A percentile compares a stretch with the other conserved stretches of the same genome.
Evolutionary conservation across 2,888 invertebrate species (phyloP).

Genomic region (Protodeltote pygarga): DNA sequence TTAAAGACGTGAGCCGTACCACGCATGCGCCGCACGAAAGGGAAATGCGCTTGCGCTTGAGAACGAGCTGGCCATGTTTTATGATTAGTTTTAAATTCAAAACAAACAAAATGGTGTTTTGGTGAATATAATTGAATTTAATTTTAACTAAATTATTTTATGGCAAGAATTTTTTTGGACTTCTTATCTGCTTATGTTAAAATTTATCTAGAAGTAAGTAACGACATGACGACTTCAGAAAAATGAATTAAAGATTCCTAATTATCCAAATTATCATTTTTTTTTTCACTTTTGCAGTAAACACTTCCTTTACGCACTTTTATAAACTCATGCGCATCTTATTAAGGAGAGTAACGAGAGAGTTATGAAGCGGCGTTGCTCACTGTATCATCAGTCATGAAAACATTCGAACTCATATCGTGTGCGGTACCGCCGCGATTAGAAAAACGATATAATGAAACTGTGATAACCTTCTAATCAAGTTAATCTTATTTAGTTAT

Average conservation of each 20-base stretch:
- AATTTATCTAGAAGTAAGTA: too few species aligned
- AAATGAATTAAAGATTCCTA: too few species aligned
- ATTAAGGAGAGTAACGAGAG: conserved; percentile 42
- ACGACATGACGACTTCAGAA: too few species aligned
- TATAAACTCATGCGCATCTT: conserved; percentile 3
- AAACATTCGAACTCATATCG: background rate
- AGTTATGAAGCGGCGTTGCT: conserved; percentile 47
- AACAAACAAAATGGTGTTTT: too few species aligned
- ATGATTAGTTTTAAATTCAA: background rate
- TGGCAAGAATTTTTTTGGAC: too few species aligned
- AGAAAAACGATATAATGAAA: background rate
- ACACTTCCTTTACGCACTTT: background rate
- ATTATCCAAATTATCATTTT: background rate
- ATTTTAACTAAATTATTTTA: too few species aligned
- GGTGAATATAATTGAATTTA: too few species aligned
- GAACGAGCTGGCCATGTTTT: conserved; percentile 23
- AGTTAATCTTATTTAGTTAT: background rate
- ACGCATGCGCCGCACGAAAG: conserved; percentile 36
- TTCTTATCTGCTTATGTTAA: too few species aligned
- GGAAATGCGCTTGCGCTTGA: conserved; percentile 38
- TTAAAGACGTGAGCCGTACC: conserved; percentile 37
- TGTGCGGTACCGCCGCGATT: background rate
- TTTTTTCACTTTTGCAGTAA: background rate
- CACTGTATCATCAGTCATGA: conserved; percentile 36
- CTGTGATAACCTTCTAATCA: background rate